Base-by-base conservation (phyloP, 2,113 vertebrate species). In the Cyprinus carpio region DNA sequence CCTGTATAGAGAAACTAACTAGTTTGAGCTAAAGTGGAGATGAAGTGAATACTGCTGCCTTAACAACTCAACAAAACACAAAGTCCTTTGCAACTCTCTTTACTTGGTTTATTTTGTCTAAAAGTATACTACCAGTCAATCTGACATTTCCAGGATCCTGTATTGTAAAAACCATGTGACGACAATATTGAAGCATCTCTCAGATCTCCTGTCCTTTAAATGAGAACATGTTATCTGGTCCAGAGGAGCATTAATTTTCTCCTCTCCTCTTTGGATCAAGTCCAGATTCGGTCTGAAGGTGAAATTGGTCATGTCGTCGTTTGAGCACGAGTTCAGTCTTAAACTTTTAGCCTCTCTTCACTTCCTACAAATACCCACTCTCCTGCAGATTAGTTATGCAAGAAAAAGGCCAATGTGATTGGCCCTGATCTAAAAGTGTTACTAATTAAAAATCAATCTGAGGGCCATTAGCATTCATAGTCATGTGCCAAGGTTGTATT, bases 391-490 rank as follows among this genome's bases (percentile, higher is more conserved):
- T 93, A 91, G 91, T 94, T 94, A 94, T 95, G 94, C 93, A 95
- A 94, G 94, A 93, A 92, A 40, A 90, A 91, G 60, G 92, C 92
- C 89, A 92, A 96, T 96, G 95, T 94, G 96, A 95, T 94, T 97
- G 96, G 95, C 97, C 94, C 93, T 92, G 92, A 91, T 97, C 95
- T 96, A 96, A 96, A 98, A 96, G 93, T 95, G 94, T 94, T 96
- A 95, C 96, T 98, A 98, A 99, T 99, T 98, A 98, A 96, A 97
- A 98, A 99, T 99, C 98, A 98, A 98, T 99, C 97, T 94, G 89
- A 92, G 93, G 91, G 95, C 96, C 96, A 99, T 99, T 99, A 98
- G 97, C 92, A 91, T 67, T 95, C 92, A 92, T 94, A 95, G 95
- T 94, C 95, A 95, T 95, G 94, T 94, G 96, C 96, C 93, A 93